Evolutionary conservation across 1,140 invertebrate genomes (phyloP).

Genomic region (Sipha flava): DNA sequence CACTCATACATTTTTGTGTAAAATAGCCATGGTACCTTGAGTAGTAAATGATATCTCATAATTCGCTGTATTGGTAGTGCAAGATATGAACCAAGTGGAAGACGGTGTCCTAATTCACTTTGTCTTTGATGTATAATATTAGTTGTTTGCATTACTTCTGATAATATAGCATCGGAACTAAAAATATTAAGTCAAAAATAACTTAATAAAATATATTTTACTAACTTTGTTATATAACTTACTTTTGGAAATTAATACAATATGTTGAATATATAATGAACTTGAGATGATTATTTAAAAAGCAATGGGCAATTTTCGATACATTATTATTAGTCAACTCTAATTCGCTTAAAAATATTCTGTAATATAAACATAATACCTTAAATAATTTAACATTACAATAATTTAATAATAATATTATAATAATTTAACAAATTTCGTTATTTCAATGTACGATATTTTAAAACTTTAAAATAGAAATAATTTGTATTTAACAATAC

Average conservation of each 20-base stretch:
- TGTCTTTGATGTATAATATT: constrained; percentile 12
- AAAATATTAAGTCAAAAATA: not conserved
- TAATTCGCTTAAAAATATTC: constrained; percentile 8
- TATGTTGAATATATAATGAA: constrained; percentile 8
- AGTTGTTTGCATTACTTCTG: not conserved
- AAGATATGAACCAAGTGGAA: constrained; percentile 13
- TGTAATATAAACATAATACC: not conserved
- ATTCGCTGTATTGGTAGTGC: not conserved
- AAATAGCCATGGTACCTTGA: not conserved
- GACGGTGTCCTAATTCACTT: constrained; percentile 19
- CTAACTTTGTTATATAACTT: not conserved
- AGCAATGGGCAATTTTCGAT: not conserved
- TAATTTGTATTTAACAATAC: too few relatives aligned
- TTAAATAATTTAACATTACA: too few relatives aligned
- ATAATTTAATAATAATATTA: too few relatives aligned
- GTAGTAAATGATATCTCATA: constrained; percentile 14
- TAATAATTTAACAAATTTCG: too few relatives aligned
- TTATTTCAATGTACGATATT: too few relatives aligned
- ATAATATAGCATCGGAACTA: not conserved
- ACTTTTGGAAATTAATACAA: constrained; percentile 11
- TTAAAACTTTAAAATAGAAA: too few relatives aligned
- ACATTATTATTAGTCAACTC: not conserved
- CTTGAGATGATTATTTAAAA: constrained; percentile 4
- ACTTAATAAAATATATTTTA: not conserved
- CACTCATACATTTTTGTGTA: too few relatives aligned